phyloP scores from a whole-genome alignment of 2,113 vertebrate species.

The Tylochromis polylepis region DNA sequence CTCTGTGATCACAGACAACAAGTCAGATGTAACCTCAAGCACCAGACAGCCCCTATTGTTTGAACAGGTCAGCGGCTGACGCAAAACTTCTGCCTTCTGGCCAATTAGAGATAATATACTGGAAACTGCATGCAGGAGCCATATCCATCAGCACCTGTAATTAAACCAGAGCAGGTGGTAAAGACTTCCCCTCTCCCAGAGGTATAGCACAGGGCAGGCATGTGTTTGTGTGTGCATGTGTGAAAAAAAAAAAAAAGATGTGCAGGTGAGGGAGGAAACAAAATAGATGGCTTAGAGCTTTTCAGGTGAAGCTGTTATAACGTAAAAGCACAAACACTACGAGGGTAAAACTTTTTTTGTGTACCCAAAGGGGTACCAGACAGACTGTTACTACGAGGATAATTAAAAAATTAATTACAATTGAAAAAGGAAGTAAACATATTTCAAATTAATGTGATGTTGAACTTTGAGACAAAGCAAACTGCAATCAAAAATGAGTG shows the following conservation, averaged over 20 bases:
- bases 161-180: conserved; percentile 47
- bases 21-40: conserved; percentile 32
- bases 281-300: neutral
- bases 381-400: neutral
- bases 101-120: conserved; percentile 66
- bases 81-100: conserved; percentile 48
- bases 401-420: neutral
- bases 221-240: neutral
- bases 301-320: neutral
- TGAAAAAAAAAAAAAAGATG: neutral
- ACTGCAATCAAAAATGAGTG: neutral
- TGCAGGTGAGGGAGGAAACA: neutral
- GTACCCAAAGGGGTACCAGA: neutral
- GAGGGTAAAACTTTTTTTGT: neutral
- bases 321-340: neutral
- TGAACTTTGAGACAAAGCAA: neutral
- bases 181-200: conserved; percentile 38
- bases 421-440: neutral
- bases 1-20: conserved; percentile 31
- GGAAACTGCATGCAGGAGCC: conserved; percentile 39
- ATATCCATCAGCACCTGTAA: conserved; percentile 64
- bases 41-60: conserved; percentile 55
- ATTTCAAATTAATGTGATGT: neutral
- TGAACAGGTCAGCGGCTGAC: conserved; percentile 51
- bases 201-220: neutral